phyloP scores from a whole-genome alignment of 2,797 vertebrate species.

The Anabacerthia variegaticeps region DNA sequence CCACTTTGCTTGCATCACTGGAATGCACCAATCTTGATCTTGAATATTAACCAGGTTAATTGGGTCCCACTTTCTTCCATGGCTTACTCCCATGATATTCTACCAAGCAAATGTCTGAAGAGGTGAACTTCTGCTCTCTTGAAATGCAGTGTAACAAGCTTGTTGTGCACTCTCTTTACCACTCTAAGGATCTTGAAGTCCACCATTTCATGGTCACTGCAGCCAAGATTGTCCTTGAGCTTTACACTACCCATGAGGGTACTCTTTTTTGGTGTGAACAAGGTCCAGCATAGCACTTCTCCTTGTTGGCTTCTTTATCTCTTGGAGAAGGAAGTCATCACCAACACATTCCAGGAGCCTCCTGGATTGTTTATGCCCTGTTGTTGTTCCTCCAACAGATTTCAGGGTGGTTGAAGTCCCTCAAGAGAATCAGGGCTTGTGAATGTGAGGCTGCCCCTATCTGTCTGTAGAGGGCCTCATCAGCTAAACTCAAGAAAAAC shows the following conservation, averaged over 20 bases:
- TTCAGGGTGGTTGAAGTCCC: neutral
- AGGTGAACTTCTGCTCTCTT: neutral
- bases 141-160: neutral
- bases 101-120: neutral
- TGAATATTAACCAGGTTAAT: neutral
- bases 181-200: neutral
- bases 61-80: neutral
- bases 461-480: neutral
- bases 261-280: neutral
- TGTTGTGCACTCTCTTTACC: neutral
- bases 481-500: neutral
- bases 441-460: neutral
- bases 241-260: neutral
- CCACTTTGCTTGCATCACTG: neutral
- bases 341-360: accelerated
- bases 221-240: neutral
- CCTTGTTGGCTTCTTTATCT: neutral
- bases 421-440: neutral
- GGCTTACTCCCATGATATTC: neutral
- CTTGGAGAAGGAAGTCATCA: neutral
- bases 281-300: neutral
- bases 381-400: neutral
- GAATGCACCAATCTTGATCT: accelerated
- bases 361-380: neutral
- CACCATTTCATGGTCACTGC: neutral